Conservation (phyloP, 1,140 invertebrate species). For the Orchesella cincta region DNA sequence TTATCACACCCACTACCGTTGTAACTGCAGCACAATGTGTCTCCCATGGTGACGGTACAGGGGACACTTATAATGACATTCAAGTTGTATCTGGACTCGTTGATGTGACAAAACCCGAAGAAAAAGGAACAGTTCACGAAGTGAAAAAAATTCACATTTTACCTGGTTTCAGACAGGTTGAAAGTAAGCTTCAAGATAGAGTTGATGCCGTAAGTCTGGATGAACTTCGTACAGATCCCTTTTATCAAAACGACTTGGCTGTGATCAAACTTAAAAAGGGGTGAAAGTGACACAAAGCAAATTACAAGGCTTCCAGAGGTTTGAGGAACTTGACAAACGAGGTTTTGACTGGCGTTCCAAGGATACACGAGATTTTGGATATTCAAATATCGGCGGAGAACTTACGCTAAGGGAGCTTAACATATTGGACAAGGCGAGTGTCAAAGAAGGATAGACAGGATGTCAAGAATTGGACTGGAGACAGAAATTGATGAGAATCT, state of each 20-base stretch:
- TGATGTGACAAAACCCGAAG: not conserved
- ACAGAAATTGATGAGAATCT: not conserved
- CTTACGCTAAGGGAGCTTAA: not conserved
- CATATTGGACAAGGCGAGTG: not conserved
- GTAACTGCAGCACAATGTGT: conserved; percentile 12
- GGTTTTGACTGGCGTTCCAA: not conserved
- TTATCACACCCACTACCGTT: not conserved
- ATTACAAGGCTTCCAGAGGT: not conserved
- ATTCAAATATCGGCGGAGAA: conserved; percentile 1
- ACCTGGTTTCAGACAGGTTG: not conserved
- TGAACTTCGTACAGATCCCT: not conserved
- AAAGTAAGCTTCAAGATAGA: not conserved
- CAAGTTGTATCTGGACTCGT: not conserved
- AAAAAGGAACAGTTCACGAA: not conserved
- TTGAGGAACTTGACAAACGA: not conserved
- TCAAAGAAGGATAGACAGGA: not conserved
- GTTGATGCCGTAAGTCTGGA: not conserved
- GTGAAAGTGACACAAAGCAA: not conserved
- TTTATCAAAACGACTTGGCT: not conserved
- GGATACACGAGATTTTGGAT: no score
- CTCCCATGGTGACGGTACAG: not conserved
- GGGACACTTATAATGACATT: not conserved
- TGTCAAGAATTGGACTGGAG: not conserved
- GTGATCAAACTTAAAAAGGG: not conserved
- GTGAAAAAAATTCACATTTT: no score